Percentiles rank a stretch among this genome's conserved stretches.
These are phyloP conservation scores for Exephanes ischioxanthus DNA, from an alignment of 2,888 invertebrate species.

Conservation along the genomic window DNA sequence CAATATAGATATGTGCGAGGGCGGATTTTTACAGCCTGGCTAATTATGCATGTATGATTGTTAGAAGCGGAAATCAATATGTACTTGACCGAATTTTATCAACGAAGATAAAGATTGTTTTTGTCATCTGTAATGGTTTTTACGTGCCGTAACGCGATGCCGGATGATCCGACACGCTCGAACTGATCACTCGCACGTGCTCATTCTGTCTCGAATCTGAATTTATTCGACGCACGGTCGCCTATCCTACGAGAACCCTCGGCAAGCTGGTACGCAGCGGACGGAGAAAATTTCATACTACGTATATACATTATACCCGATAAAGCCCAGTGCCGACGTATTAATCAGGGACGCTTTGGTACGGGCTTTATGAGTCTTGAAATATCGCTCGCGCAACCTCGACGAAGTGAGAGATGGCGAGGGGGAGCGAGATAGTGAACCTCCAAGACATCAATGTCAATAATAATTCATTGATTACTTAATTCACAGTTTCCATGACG, in stretches of 20 bases:
- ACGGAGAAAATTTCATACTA: constrained; percentile 19
- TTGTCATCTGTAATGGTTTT: constrained; percentile 4
- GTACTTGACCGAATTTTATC: not conserved
- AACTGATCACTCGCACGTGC: constrained; percentile 44
- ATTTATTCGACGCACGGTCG: constrained; percentile 67
- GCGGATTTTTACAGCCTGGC: no score
- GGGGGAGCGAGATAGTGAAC: constrained; percentile 66
- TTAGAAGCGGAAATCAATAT: not conserved
- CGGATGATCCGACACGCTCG: constrained; percentile 45
- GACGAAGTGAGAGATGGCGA: constrained; percentile 56
- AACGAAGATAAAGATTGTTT: constrained; percentile 5
- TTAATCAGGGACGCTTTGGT: constrained; percentile 79
- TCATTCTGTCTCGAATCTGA: constrained; percentile 24
- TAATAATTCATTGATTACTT: constrained; percentile 85
- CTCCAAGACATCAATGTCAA: constrained; percentile 84
- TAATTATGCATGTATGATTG: not conserved
- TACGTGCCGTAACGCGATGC: constrained; percentile 33
- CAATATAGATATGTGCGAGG: no score
- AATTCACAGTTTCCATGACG: constrained; percentile 83
- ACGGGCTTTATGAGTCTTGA: constrained; percentile 80
- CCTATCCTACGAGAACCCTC: constrained; percentile 11
- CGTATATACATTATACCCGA: constrained; percentile 68
- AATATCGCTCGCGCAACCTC: constrained; percentile 74
- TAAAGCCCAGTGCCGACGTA: constrained; percentile 79
- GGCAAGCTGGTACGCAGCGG: constrained; percentile 2